Evolutionary conservation across 2,888 invertebrate species (phyloP), one percentile per base, ranked within the genome.

Genomic region (Ligdia adustata): DNA sequence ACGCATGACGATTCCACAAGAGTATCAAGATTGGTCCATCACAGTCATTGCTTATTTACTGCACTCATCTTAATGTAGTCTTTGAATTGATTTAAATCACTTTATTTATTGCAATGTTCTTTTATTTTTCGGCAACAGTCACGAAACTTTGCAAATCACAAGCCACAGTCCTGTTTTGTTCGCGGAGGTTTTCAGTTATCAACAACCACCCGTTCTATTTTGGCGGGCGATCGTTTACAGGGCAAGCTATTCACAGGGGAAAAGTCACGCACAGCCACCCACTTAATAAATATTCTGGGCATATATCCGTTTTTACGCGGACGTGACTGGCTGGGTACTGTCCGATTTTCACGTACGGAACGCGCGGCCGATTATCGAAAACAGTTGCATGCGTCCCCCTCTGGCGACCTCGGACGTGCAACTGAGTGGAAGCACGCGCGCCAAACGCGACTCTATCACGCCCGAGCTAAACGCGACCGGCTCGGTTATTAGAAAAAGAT

Each of bases 281-380:
- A 87, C 89, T 86, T 87, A 87, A 91, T 91, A 91, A 91, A 91
- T 91, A 92, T 91, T 91, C 91, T 86, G 89, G 91, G 90, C 91
- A 90, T 91, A 90, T 91, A 91, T 91, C 90, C 89, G 88, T 89
- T 90, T 90, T 89, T 89, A 87, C 89, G 88, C 78, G 87, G 81
- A 90, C 90, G 90, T 90, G 90, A 89, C 89, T 77, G 80, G 69
- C 79, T 75, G 79, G 73, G 74, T 76, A 89, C 88, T 88, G 89
- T 82, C 89, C 89, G 89, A 83, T 86, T 82, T 89, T 82, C 90
- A 90, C 90, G 90, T 90, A 90, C 86, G 77, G 88, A 87, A 86
- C 88, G 88, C 86, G 88, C 86, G 79, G 81, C 78, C 88, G 89
- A 89, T 90, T 89, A 89, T 89, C 86, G 87, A 87, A 88, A 89